Conservation (phyloP, 2,888 invertebrate genomes). For the Melinaea marsaeus region DNA sequence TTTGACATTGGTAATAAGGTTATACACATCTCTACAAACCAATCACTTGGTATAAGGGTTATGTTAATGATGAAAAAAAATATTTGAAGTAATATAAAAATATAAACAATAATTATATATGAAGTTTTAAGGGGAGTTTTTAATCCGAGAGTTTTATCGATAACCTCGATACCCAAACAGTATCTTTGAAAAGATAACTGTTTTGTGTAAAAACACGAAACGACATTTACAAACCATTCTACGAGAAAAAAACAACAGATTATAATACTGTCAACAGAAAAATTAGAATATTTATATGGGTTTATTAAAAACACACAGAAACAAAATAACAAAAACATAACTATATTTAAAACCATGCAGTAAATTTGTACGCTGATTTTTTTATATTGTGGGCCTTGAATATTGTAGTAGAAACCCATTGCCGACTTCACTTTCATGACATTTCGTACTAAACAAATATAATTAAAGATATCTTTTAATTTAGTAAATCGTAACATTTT, state of each 20-base stretch:
- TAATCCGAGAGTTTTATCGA: background rate
- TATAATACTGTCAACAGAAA: background rate
- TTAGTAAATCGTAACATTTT: background rate
- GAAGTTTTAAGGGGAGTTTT: background rate
- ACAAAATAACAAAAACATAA: background rate
- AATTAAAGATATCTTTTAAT: background rate
- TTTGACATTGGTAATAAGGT: background rate
- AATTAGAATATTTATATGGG: background rate
- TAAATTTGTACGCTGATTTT: background rate
- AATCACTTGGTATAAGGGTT: background rate
- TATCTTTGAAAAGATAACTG: slow-evolving; percentile 1
- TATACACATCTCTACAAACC: background rate
- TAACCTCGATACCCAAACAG: background rate
- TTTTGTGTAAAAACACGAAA: background rate
- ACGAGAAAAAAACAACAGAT: background rate
- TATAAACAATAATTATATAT: background rate
- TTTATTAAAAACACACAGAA: background rate
- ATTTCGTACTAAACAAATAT: background rate
- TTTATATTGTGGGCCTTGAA: background rate
- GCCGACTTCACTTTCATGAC: background rate
- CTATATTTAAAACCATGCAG: background rate
- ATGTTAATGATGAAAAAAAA: background rate
- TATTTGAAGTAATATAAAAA: background rate
- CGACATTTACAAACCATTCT: background rate
- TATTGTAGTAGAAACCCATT: background rate